A percentile compares a stretch with the other conserved stretches of the same genome.
These are phyloP conservation scores for Temnothorax unifasciatus DNA, from an alignment of 2,888 invertebrate genomes.

Conservation along the genomic window DNA sequence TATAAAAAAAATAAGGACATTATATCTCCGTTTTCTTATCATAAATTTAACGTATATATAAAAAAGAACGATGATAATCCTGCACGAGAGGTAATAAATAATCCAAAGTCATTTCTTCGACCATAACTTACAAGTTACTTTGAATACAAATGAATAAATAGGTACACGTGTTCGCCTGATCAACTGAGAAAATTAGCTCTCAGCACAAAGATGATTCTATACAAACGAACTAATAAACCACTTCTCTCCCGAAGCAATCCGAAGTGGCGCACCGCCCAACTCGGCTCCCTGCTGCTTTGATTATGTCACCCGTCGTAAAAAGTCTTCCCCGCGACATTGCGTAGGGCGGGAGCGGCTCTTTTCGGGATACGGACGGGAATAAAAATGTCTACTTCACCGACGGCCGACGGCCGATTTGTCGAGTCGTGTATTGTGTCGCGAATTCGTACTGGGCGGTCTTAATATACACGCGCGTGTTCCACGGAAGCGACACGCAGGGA, in stretches of 20 bases:
- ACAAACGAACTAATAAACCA: background rate
- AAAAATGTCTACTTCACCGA: slow-evolving; percentile 63
- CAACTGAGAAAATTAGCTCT: background rate
- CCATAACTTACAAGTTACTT: background rate
- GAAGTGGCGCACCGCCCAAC: background rate
- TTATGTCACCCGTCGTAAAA: slow-evolving; percentile 39
- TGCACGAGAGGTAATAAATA: background rate
- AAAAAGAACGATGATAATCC: background rate
- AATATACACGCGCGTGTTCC: slow-evolving; percentile 47
- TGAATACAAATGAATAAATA: background rate
- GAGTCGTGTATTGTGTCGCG: slow-evolving; percentile 63
- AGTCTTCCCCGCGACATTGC: slow-evolving; percentile 24
- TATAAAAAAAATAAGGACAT: background rate
- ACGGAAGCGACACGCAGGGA: slow-evolving; percentile 61
- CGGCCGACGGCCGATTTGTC: slow-evolving; percentile 46
- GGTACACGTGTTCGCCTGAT: background rate
- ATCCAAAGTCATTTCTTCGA: background rate
- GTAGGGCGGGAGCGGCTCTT: background rate
- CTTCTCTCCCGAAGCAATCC: background rate
- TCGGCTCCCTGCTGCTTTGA: slow-evolving; percentile 16
- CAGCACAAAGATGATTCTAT: background rate
- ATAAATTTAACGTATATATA: background rate
- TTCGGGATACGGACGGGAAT: slow-evolving; percentile 24
- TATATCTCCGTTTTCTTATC: background rate
- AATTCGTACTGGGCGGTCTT: slow-evolving; percentile 65